Evolutionary conservation across 2,888 invertebrate species (phyloP), one percentile per base, ranked within the genome.

Genomic region (Yponomeuta sedellus): DNA sequence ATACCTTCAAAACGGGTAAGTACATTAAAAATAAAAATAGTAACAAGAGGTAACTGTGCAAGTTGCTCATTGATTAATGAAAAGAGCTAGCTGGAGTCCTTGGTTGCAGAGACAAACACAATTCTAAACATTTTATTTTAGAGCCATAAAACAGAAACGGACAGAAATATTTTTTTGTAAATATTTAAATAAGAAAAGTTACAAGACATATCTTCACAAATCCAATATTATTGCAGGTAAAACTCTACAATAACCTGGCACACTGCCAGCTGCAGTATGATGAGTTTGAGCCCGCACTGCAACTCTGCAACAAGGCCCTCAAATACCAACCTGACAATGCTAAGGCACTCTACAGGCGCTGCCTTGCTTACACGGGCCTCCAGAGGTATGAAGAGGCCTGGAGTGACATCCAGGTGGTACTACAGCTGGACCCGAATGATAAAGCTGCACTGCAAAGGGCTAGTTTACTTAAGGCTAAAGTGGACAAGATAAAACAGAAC

Each of bases 311-410:
- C 64, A 93, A 94, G 74, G 97, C 95, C 0, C 82, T 99, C 3
- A 93, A 93, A 66, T 77, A 95, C n/a, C 95, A 97, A 73, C 85
- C 94, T 0, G 92, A 94, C 10, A 98, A 96, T 79, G 94, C 95
- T 1, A 99, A 99, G 83, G 98, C 97, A 0, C 86, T 96, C 0
- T 99, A 97, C 85, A 92, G 99, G 71, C 91, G 96, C 69, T 97
- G 96, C 10, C 93, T 95, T 81, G 96, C 98, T 0, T 92, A 94
- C 87, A 84, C 88, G 34, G 91, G 92, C 61, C 81, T 94, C 0
- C 86, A 91, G 57, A 93, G 95, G 81, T 94, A 93, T 71, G 94
- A 95, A 66, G 92, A 93, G 67, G 96, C 96, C 0, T 88, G 93
- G 77, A 75, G 76, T 1, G 93, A 93, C 73, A 92, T 94, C 39